Evolutionary conservation across 2,797 vertebrate species (phyloP).

Genomic region (Psittacula derbiana): DNA sequence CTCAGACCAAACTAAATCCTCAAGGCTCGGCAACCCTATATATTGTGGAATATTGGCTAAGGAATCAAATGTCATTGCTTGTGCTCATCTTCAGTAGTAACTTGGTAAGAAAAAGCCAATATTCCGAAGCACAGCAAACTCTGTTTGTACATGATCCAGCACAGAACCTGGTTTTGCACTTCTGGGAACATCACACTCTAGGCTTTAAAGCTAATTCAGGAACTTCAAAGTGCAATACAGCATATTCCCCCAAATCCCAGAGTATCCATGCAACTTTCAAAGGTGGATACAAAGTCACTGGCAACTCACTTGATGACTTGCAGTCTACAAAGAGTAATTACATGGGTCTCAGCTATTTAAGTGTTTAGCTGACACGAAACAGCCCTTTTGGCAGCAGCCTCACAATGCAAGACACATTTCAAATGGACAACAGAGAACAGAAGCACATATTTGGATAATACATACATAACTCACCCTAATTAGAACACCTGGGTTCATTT

Average conservation of each 20-base stretch:
- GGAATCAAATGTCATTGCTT: not conserved
- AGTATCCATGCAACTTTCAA: not conserved
- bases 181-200: not conserved
- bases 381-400: not conserved
- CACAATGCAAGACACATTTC: not conserved
- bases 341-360: not conserved
- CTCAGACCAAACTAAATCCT: not conserved
- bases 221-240: not conserved
- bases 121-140: not conserved
- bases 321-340: fast-evolving
- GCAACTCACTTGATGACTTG: not conserved
- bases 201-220: not conserved
- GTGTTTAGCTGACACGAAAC: not conserved
- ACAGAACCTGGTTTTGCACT: not conserved
- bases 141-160: not conserved
- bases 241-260: not conserved
- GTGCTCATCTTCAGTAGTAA: not conserved
- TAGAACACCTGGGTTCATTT: not conserved
- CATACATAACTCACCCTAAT: not conserved
- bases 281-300: not conserved
- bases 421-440: not conserved
- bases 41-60: not conserved
- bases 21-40: not conserved
- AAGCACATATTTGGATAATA: not conserved
- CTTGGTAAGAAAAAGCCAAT: not conserved